A percentile compares a stretch with the other conserved stretches of the same genome.
phyloP scores from a whole-genome alignment of 2,113 vertebrate genomes.

The Isichthys henryi region DNA sequence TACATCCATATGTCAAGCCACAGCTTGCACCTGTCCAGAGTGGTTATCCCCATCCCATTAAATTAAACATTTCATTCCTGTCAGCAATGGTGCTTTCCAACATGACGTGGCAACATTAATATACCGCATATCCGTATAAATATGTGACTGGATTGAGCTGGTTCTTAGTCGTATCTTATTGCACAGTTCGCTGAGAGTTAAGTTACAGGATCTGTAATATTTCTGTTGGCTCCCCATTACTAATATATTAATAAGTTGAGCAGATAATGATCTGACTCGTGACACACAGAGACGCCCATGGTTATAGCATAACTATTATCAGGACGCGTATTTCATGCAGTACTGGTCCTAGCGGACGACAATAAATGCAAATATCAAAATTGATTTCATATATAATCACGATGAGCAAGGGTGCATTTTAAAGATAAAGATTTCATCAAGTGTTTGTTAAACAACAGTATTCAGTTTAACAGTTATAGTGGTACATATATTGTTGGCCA shows the following conservation, averaged over 20 bases:
- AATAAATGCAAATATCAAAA: not conserved
- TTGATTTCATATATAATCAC: not conserved
- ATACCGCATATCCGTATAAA: not conserved
- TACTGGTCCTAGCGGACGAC: not conserved
- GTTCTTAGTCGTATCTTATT: not conserved
- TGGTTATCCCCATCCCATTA: not conserved
- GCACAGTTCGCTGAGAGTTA: not conserved
- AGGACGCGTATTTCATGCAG: not conserved
- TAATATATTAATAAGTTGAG: not conserved
- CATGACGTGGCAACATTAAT: not conserved
- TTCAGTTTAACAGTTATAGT: not conserved
- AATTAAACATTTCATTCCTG: not conserved
- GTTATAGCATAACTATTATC: not conserved
- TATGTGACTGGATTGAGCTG: not conserved
- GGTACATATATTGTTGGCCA: not conserved
- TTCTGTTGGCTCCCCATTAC: not conserved
- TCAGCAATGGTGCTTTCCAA: not conserved
- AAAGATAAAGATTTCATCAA: not conserved
- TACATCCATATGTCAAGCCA: not conserved
- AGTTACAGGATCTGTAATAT: not conserved
- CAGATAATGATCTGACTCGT: not conserved
- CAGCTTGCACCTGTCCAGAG: not conserved
- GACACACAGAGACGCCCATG: not conserved
- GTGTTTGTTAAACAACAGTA: not conserved
- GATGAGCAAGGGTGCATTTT: not conserved